phyloP scores from a whole-genome alignment of 1,140 invertebrate genomes.

The Centruroides vittatus region DNA sequence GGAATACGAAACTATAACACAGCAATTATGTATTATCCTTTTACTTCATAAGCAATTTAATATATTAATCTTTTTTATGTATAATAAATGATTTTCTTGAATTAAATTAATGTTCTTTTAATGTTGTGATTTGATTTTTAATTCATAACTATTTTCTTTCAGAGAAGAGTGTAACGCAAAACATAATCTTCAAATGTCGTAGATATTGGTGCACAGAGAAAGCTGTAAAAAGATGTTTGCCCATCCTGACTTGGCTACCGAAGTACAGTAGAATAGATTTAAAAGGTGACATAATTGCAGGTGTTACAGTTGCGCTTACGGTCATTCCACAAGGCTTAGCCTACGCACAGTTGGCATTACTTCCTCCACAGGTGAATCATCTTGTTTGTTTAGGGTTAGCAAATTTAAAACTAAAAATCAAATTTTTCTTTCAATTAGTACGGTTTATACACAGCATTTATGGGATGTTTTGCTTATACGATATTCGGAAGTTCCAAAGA shows the following conservation, averaged over 20 bases:
- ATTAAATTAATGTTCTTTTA: too few species aligned
- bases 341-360: conserved; percentile 32
- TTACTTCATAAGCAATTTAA: too few species aligned
- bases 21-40: too few species aligned
- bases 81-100: too few species aligned
- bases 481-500: conserved; percentile 80
- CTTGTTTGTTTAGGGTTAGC: neutral
- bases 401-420: neutral
- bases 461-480: conserved; percentile 80
- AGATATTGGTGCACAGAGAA: conserved; percentile 1
- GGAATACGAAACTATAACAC: too few species aligned
- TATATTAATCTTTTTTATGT: too few species aligned
- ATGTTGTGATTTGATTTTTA: too few species aligned
- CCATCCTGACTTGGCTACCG: conserved; percentile 20
- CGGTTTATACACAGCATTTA: conserved; percentile 82
- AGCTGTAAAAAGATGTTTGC: conserved; percentile 17
- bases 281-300: conserved; percentile 28
- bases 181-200: too few species aligned
- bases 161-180: neutral
- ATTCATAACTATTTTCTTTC: neutral
- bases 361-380: conserved; percentile 25
- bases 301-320: conserved; percentile 35
- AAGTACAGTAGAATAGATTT: conserved; percentile 18
- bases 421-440: conserved; percentile 33
- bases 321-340: conserved; percentile 36